Base-by-base conservation (phyloP, 2,888 invertebrate genomes). In the Scaptomyza caliginosa region DNA sequence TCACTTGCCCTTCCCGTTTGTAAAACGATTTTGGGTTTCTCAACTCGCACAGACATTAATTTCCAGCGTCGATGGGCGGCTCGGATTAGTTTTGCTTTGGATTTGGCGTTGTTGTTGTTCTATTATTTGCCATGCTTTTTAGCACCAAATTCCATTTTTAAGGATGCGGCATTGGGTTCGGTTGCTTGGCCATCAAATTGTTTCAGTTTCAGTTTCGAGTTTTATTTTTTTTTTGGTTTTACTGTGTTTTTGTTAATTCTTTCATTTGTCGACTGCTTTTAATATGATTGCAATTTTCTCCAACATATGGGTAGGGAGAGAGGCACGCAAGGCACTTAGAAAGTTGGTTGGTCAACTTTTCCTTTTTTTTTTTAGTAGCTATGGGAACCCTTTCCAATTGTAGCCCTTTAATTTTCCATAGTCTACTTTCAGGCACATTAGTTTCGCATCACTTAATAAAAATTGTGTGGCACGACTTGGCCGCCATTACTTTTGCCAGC, bases 221-320 rank as follows among this genome's bases (percentile, higher is more conserved):
- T 32, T 13, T 28, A 36, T 52, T 36, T 65, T 56, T 56, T n/a
- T 28, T 43, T 43, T 10, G 4, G 23, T 26, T 58, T 58, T 32
- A 13, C 13, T 52, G 54, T 10, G 4, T 42, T 26, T 58, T 58
- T 32, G 32, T 32, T 52, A 57, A 52, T 74, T 54, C 67, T 64
- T 74, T 67, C 56, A 60, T 66, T 65, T 36, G 39, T 49, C 51
- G 49, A 49, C 72, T 58, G 74, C 69, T 79, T 83, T 88, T 85
- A 82, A 88, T 88, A 78, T 78, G 78, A 86, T 83, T 85, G 85
- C 89, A 89, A 73, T 84, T 86, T 74, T 74, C 67, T 82, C 71
- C 65, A 76, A 69, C 62, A 73, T 76, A 56, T 68, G 68, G 50
- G 46, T 4, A n/a, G 23, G 13, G 68, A 57, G 66, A 8, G 39